These are phyloP conservation scores for Apis dorsata DNA, from an alignment of 1,140 invertebrate species.

Conservation along the genomic window DNA sequence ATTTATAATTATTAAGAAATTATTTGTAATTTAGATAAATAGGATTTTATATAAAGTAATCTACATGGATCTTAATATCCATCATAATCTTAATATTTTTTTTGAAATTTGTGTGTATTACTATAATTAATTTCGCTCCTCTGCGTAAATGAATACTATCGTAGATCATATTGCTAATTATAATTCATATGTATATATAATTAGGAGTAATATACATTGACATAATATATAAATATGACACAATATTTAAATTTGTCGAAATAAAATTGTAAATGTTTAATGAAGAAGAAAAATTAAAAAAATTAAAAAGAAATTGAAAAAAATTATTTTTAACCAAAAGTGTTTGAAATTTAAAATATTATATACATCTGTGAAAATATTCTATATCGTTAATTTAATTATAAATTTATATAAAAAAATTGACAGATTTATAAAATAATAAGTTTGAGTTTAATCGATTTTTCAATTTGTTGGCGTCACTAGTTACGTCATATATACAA, in stretches of 20 bases:
- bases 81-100: not conserved
- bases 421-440: constrained; percentile 1
- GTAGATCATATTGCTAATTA: constrained; percentile 2
- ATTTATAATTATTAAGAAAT: not conserved
- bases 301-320: too few species aligned
- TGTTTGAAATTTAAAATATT: not conserved
- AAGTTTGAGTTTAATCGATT: constrained; percentile 58
- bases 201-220: constrained; percentile 6
- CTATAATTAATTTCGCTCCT: not conserved
- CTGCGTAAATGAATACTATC: constrained; percentile 9
- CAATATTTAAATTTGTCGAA: not conserved
- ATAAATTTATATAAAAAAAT: not conserved
- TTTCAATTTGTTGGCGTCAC: constrained; percentile 56
- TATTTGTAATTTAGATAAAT: not conserved
- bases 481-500: constrained; percentile 55
- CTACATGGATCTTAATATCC: too few species aligned
- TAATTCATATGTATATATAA: not conserved
- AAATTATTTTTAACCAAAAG: not conserved
- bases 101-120: not conserved
- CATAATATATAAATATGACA: not conserved
- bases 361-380: not conserved
- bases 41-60: not conserved
- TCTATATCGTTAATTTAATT: not conserved
- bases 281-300: not conserved
- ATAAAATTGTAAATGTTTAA: not conserved